A percentile compares a stretch with the other conserved stretches of the same genome.
Conservation (phyloP, 2,797 vertebrate genomes). For the Hippocampus kuda region DNA sequence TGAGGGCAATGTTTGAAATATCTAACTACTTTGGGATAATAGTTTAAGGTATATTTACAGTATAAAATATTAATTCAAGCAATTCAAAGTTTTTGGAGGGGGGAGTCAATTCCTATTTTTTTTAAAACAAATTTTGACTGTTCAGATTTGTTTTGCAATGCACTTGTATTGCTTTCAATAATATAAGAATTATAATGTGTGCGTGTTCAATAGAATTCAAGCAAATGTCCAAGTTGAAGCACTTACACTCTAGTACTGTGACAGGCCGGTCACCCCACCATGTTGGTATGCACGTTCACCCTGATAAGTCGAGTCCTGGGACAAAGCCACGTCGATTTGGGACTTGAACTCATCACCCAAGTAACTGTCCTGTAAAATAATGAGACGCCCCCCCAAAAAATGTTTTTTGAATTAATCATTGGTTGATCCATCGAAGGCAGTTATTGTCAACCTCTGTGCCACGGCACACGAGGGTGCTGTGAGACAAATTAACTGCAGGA, state of each 20-base stretch:
- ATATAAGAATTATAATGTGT: background rate
- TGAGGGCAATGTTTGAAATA: too few species aligned
- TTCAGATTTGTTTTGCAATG: too few species aligned
- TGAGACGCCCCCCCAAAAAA: background rate
- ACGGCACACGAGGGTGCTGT: too few species aligned
- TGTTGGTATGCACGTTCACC: conserved; percentile 99
- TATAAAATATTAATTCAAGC: background rate
- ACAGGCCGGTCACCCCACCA: conserved; percentile 96
- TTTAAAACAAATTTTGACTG: too few species aligned
- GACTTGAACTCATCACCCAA: conserved; percentile 99
- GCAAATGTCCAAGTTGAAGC: background rate
- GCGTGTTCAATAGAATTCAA: background rate
- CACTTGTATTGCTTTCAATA: too few species aligned
- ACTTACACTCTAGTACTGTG: conserved; percentile 98
- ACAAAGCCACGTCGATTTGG: conserved; percentile 97
- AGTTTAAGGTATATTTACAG: too few species aligned
- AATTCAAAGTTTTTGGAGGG: background rate
- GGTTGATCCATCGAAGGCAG: background rate
- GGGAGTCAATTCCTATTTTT: background rate
- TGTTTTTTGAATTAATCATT: background rate
- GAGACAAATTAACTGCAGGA: too few species aligned
- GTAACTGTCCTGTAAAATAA: conserved; percentile 85
- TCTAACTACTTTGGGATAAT: too few species aligned
- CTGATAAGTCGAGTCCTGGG: conserved; percentile 99
- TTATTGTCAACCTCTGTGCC: background rate